Evolutionary conservation across 2,797 vertebrate species (phyloP).

Genomic region (Karalla daura): DNA sequence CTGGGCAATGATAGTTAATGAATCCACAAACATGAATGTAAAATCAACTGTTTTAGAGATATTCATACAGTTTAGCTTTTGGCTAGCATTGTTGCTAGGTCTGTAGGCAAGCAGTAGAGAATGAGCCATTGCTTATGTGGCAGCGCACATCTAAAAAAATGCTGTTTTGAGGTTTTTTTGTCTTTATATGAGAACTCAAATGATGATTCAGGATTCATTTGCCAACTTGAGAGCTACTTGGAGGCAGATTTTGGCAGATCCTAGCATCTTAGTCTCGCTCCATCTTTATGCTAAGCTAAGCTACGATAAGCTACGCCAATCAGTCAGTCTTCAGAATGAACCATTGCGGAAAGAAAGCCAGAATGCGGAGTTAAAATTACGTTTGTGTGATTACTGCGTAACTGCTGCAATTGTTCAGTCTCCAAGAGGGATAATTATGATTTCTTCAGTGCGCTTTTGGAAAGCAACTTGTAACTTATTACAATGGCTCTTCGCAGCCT

Average conservation of each 20-base stretch:
- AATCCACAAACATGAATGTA: neutral
- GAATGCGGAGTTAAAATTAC: neutral
- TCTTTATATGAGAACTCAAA: neutral
- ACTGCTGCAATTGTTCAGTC: neutral
- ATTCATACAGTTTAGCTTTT: neutral
- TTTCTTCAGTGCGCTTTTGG: neutral
- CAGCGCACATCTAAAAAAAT: neutral
- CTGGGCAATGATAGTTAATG: no score
- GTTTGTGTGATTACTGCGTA: conserved; percentile 1
- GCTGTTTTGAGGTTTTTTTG: no score
- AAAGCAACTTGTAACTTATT: conserved; percentile 8
- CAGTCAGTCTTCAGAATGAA: neutral
- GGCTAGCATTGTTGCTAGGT: neutral
- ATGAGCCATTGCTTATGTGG: no score
- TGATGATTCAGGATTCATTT: neutral
- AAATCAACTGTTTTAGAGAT: neutral
- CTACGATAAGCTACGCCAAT: conserved; percentile 8
- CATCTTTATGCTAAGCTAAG: conserved; percentile 10
- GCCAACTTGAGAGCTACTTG: neutral
- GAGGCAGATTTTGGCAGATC: neutral
- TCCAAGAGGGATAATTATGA: conserved; percentile 1
- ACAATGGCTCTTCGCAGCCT: conserved; percentile 9
- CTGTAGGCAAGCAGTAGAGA: neutral
- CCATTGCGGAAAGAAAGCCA: neutral
- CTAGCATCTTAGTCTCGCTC: neutral